Percentiles rank a stretch among this genome's conserved stretches.
Evolutionary conservation across 2,113 vertebrate species (phyloP).

Genomic region (Stigmatopora argus): DNA sequence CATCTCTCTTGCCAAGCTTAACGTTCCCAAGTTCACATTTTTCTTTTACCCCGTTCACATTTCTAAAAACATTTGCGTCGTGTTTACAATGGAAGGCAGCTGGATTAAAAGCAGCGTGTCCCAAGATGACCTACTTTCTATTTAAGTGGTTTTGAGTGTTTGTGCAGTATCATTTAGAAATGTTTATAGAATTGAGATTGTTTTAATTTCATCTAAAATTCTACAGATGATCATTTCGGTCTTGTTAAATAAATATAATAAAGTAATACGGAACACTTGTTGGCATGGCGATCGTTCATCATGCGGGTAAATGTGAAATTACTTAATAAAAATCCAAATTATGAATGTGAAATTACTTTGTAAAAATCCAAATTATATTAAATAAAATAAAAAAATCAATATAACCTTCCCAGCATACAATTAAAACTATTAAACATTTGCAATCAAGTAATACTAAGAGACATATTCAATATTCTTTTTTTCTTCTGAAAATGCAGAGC

Average conservation of each 20-base stretch:
- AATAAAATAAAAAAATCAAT: no score
- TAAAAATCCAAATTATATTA: no score
- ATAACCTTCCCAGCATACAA: no score
- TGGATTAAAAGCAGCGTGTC: background rate
- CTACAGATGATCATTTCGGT: background rate
- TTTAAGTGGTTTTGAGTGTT: background rate
- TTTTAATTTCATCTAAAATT: no score
- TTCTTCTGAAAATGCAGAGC: no score
- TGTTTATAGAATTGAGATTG: background rate
- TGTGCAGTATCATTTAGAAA: background rate
- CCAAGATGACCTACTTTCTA: background rate
- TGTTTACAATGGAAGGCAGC: background rate
- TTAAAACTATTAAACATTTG: no score
- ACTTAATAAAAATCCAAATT: no score
- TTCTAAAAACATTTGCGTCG: background rate
- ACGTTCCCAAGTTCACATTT: background rate
- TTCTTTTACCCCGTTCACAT: constrained; percentile 4
- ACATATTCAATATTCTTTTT: no score
- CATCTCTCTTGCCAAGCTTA: constrained; percentile 16
- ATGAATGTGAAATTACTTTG: no score
- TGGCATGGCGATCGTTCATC: background rate
- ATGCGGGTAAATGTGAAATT: no score
- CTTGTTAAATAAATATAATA: background rate
- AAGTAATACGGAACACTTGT: background rate
- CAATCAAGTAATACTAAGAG: no score